A percentile compares a stretch with the other conserved stretches of the same genome.
These are phyloP conservation scores for Phylloscopus collybita DNA, from an alignment of 2,797 vertebrate species.

Conservation along the genomic window DNA sequence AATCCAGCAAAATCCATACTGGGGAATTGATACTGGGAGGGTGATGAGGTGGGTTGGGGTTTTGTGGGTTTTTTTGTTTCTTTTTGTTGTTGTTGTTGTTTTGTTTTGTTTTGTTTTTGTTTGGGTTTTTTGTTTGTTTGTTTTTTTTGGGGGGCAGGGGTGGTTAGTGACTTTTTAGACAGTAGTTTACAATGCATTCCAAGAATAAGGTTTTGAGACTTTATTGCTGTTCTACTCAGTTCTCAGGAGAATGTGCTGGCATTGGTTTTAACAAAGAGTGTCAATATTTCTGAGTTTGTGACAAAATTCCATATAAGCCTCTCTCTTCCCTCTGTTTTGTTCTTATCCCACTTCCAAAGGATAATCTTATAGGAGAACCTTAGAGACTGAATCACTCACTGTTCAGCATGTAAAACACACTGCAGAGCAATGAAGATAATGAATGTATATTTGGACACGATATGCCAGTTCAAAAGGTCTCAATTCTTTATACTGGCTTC, in stretches of 20 bases:
- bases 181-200: background rate
- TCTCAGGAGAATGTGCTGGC: background rate
- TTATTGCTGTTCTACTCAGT: background rate
- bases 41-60: rapidly evolving
- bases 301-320: background rate
- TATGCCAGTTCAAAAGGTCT: background rate
- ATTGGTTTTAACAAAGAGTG: background rate
- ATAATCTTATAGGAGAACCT: background rate
- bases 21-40: background rate
- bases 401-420: background rate
- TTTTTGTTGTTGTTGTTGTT: no score
- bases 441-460: background rate
- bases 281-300: background rate
- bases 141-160: rapidly evolving
- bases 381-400: background rate
- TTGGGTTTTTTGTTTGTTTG: no score
- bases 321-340: background rate
- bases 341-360: background rate
- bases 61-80: no score
- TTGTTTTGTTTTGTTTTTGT: no score
- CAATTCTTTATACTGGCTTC: background rate
- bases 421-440: background rate
- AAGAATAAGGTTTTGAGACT: background rate
- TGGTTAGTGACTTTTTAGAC: background rate
- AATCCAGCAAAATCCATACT: background rate